Base-by-base conservation (phyloP, 2,888 invertebrate genomes). In the Leucoptera coffeella region DNA sequence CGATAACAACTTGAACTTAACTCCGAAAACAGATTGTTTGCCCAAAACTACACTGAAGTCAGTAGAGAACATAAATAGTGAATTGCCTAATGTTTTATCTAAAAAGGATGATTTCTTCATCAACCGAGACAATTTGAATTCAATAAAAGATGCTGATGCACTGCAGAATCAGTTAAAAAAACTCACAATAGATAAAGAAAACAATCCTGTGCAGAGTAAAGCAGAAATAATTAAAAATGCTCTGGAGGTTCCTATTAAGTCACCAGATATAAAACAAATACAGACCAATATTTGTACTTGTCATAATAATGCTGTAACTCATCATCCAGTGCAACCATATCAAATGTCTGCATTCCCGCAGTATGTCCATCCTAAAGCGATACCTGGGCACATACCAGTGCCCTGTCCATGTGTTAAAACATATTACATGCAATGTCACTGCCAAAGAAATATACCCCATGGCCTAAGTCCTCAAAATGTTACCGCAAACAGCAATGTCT, bases 31-130 rank as follows among this genome's bases (percentile, higher is more conserved):
- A n/a, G n/a, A n/a, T n/a, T n/a, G n/a, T n/a, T n/a, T n/a, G n/a
- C n/a, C n/a, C n/a, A n/a, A n/a, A n/a, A n/a, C 13, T 13, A 21
- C 15, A n/a, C 20, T 26, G 7, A 14, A 22, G 12, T 15, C 25
- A 7, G 15, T 22, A n/a, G n/a, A n/a, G n/a, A n/a, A n/a, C n/a
- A n/a, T n/a, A n/a, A n/a, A n/a, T n/a, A n/a, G n/a, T n/a, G n/a
- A n/a, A 3, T 46, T 48, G 22, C 43, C 45, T 13, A 56, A 57
- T 36, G 29, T 45, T 4, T 34, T 51, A 4, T 37, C 34, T 11
- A 54, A 44, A 37, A 45, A 52, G 31, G 44, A 53, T 32, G 47
- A 51, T 29, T 69, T 67, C 34, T 69, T 69, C 31, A 42, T 67
- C 29, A 54, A 43, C 33, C 45, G 50, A 21, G 51, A 50, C 15